Percentiles rank a stretch among this genome's conserved stretches.
phyloP scores from a whole-genome alignment of 2,797 vertebrate species.

The Sylvilagus floridanus region DNA sequence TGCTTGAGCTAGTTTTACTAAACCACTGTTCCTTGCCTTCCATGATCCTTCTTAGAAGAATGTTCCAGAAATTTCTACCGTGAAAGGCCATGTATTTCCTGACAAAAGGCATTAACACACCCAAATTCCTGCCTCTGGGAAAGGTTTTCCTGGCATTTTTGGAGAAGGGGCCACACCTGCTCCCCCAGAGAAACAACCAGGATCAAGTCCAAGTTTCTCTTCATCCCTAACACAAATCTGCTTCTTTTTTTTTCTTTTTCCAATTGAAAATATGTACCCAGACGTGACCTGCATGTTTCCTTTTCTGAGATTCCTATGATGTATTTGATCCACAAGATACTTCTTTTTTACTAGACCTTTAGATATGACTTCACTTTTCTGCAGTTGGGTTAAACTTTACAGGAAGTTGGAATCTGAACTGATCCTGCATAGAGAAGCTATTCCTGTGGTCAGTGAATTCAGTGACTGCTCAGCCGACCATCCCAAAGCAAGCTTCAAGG shows the following conservation, averaged over 20 bases:
- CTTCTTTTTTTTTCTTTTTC: neutral
- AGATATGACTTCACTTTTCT: neutral
- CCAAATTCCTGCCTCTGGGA: neutral
- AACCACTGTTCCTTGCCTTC: neutral
- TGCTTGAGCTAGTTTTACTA: neutral
- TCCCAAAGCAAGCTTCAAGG: neutral
- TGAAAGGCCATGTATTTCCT: neutral
- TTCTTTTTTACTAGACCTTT: neutral
- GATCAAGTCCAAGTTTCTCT: neutral
- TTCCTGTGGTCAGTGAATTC: neutral
- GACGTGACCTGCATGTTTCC: neutral
- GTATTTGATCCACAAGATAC: neutral
- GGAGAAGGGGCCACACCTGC: neutral
- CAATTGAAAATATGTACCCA: neutral
- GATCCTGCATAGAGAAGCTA: neutral
- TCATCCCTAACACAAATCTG: neutral
- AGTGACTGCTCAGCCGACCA: neutral
- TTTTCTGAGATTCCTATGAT: slow-evolving; percentile 10
- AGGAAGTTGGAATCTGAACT: slow-evolving; percentile 30
- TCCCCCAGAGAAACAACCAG: neutral
- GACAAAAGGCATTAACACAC: neutral
- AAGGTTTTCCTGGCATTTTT: neutral
- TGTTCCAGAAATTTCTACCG: neutral
- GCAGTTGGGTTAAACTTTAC: neutral
- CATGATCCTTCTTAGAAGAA: neutral